phyloP scores from a whole-genome alignment of 2,888 invertebrate genomes.

The Entomobrya proxima region DNA sequence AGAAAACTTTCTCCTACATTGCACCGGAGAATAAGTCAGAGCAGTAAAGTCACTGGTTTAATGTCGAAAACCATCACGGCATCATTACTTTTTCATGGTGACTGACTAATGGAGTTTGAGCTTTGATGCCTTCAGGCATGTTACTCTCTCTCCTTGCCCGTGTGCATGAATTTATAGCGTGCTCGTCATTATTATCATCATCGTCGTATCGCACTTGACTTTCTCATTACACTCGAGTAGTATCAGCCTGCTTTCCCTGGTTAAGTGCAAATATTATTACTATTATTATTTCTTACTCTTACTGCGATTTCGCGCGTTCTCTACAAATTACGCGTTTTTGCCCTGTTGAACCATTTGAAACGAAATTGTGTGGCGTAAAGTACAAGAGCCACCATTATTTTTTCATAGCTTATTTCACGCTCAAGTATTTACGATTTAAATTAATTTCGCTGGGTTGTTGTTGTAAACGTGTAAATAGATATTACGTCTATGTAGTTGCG shows the following conservation, averaged over 20 bases:
- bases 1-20: not conserved
- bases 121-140: conserved; percentile 27
- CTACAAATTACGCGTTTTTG: conserved; percentile 12
- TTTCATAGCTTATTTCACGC: conserved; percentile 32
- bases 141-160: not conserved
- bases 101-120: conserved; percentile 53
- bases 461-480: not conserved
- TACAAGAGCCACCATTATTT: conserved; percentile 6
- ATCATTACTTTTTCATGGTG: conserved; percentile 64
- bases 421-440: conserved; percentile 3
- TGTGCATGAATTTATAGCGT: conserved; percentile 11
- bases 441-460: conserved; percentile 21
- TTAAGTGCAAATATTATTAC: not conserved
- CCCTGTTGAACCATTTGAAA: conserved; percentile 44
- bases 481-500: not conserved
- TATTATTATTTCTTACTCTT: conserved; percentile 35
- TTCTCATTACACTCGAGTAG: conserved; percentile 9
- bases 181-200: not conserved
- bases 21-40: not conserved
- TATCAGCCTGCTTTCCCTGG: not conserved
- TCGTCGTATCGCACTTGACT: conserved; percentile 21
- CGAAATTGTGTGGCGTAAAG: not conserved
- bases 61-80: conserved; percentile 37
- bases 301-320: conserved; percentile 17
- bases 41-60: conserved; percentile 7